These are phyloP conservation scores for Bugula neritina DNA, from an alignment of 2,888 invertebrate genomes.

Conservation along the genomic window DNA sequence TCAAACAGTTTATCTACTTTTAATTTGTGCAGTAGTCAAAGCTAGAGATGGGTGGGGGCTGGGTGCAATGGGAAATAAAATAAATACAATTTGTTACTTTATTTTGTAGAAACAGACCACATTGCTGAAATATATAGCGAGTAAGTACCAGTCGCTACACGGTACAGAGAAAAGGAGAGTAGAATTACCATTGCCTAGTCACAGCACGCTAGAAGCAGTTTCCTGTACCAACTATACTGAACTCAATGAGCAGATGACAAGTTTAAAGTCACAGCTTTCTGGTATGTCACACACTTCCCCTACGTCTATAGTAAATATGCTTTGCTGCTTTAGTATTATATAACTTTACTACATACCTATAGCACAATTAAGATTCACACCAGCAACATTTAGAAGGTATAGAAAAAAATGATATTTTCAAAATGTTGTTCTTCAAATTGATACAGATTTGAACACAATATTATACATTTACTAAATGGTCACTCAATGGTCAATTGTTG, in stretches of 20 bases:
- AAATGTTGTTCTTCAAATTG: not conserved
- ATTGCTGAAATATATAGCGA: not conserved
- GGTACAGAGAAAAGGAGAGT: not conserved
- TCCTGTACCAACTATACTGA: not conserved
- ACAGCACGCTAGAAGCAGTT: not conserved
- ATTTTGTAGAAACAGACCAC: slow-evolving; percentile 12
- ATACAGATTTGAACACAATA: not conserved
- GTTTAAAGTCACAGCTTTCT: not conserved
- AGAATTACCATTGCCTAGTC: not conserved
- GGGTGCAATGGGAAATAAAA: too few relatives aligned
- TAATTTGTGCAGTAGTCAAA: too few relatives aligned
- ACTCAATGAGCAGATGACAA: not conserved
- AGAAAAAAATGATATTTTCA: not conserved
- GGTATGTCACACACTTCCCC: too few relatives aligned
- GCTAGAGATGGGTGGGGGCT: too few relatives aligned
- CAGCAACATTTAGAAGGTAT: not conserved
- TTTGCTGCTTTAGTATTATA: too few relatives aligned
- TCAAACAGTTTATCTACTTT: too few relatives aligned
- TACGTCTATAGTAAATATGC: too few relatives aligned
- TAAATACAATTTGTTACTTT: too few relatives aligned
- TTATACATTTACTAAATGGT: not conserved
- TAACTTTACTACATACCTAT: too few relatives aligned
- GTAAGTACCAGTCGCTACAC: not conserved
- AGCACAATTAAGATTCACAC: too few relatives aligned
- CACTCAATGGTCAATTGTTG: too few relatives aligned